Evolutionary conservation across 2,797 vertebrate genomes (phyloP).

Genomic region (Lindbergichthys nudifrons): DNA sequence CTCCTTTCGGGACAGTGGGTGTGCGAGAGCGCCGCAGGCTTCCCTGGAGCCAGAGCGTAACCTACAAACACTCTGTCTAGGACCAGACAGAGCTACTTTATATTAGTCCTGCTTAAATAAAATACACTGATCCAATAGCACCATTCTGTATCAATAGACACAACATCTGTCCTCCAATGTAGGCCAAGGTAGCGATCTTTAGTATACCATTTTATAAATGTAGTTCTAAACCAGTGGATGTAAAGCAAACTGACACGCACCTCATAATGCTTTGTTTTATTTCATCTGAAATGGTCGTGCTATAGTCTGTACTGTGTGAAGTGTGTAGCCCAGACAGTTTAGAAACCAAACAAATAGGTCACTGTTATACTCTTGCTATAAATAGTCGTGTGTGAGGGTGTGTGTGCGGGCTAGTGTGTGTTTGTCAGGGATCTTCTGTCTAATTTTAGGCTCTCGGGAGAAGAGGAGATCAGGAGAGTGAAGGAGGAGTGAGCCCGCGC

Average conservation of each 20-base stretch:
- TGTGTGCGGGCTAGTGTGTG: conserved; percentile 33
- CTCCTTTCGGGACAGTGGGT: conserved; percentile 77
- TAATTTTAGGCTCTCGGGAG: conserved; percentile 76
- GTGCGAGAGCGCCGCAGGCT: conserved; percentile 80
- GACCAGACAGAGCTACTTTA: conserved; percentile 73
- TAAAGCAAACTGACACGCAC: conserved; percentile 11
- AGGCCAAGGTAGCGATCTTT: conserved; percentile 23
- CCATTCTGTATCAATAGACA: conserved; percentile 53
- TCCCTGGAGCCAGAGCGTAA: conserved; percentile 80
- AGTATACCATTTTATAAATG: conserved; percentile 7
- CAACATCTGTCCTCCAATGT: conserved; percentile 37
- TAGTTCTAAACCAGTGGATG: conserved; percentile 7
- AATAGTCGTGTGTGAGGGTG: conserved; percentile 63
- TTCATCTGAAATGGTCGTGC: conserved; percentile 38
- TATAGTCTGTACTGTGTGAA: conserved; percentile 26
- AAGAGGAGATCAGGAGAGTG: conserved; percentile 66
- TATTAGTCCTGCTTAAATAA: conserved; percentile 77
- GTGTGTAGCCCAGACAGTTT: conserved; percentile 53
- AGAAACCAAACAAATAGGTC: conserved; percentile 76
- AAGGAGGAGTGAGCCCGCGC: conserved; percentile 66
- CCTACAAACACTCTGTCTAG: conserved; percentile 79
- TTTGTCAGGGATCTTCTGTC: conserved; percentile 66
- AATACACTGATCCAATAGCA: conserved; percentile 62
- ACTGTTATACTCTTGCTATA: conserved; percentile 76
- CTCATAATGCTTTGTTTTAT: conserved; percentile 30